Conservation (phyloP, 2,888 invertebrate species). For the Agelastica alni region DNA sequence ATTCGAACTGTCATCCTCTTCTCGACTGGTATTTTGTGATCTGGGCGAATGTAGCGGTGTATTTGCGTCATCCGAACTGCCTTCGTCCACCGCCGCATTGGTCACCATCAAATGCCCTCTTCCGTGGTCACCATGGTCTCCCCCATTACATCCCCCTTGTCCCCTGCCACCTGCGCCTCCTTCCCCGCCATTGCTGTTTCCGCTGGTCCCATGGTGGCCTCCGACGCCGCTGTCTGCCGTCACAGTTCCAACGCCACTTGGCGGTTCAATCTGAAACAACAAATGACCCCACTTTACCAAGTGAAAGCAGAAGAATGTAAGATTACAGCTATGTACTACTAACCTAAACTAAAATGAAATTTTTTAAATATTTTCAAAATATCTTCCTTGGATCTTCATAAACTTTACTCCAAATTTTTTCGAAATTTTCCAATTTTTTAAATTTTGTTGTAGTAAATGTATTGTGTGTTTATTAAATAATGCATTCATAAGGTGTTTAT, state of each 20-base stretch:
- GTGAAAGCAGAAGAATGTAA: too few relatives aligned
- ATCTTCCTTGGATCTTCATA: too few relatives aligned
- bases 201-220: constrained; percentile 23
- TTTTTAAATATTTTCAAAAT: too few relatives aligned
- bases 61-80: constrained; percentile 54
- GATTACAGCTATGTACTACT: too few relatives aligned
- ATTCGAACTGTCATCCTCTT: constrained; percentile 73
- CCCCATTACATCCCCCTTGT: constrained; percentile 24
- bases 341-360: too few relatives aligned
- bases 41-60: constrained; percentile 59
- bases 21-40: constrained; percentile 62
- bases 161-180: constrained; percentile 16
- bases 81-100: constrained; percentile 43
- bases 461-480: too few relatives aligned
- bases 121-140: constrained; percentile 31
- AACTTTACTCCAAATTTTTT: too few relatives aligned
- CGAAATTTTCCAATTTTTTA: too few relatives aligned
- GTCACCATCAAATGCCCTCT: constrained; percentile 38
- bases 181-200: constrained; percentile 31
- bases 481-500: too few relatives aligned
- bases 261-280: constrained; percentile 39
- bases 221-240: constrained; percentile 36
- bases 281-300: too few relatives aligned
- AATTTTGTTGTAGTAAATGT: too few relatives aligned
- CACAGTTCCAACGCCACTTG: constrained; percentile 27